These are phyloP conservation scores for Picathartes gymnocephalus DNA, from an alignment of 2,113 vertebrate genomes.

Conservation along the genomic window DNA sequence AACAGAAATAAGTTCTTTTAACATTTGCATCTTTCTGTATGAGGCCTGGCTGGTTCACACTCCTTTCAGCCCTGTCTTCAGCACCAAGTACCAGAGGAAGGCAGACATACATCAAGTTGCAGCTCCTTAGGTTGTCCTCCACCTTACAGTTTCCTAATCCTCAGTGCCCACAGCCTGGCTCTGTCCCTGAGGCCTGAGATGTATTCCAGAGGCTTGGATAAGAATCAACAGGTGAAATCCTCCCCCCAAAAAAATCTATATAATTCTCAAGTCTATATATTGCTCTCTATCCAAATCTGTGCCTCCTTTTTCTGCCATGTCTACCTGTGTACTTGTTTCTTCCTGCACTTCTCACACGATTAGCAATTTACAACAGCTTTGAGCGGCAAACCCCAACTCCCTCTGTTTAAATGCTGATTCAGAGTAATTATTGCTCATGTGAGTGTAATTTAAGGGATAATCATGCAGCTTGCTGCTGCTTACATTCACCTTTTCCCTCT, in stretches of 20 bases:
- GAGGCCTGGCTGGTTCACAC: neutral
- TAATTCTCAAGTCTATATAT: neutral
- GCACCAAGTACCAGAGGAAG: neutral
- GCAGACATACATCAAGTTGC: neutral
- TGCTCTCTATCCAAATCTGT: neutral
- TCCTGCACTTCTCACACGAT: neutral
- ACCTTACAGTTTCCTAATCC: neutral
- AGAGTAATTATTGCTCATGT: slow-evolving; percentile 17
- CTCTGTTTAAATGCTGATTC: neutral
- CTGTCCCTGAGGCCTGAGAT: neutral
- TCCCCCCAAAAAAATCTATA: rapidly evolving
- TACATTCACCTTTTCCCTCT: slow-evolving; percentile 18
- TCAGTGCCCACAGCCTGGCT: neutral
- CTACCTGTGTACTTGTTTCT: neutral
- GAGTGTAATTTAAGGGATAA: slow-evolving; percentile 1
- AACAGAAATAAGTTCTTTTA: neutral
- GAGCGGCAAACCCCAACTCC: neutral
- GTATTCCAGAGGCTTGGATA: neutral
- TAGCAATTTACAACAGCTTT: neutral
- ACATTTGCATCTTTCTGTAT: neutral
- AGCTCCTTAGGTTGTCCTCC: neutral
- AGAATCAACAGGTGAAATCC: neutral
- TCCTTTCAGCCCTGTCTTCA: neutral
- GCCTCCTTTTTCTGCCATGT: rapidly evolving
- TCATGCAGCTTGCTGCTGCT: neutral